phyloP scores from a whole-genome alignment of 2,797 vertebrate genomes.

The Liparis tanakae region DNA sequence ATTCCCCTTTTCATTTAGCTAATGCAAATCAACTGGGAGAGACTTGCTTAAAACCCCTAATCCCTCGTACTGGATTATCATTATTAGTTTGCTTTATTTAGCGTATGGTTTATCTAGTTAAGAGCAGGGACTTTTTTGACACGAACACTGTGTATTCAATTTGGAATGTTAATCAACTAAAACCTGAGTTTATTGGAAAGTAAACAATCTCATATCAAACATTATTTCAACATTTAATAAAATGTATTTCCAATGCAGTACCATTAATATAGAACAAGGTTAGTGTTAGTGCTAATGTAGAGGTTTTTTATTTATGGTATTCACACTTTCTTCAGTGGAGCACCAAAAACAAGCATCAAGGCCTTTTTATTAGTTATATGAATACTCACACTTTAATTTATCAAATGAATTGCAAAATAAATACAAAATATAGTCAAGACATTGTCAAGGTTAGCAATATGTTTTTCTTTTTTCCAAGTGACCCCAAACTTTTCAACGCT shows the following conservation, averaged over 20 bases:
- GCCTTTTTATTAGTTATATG: neutral
- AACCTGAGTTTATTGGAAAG: neutral
- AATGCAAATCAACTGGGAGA: neutral
- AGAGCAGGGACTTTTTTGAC: neutral
- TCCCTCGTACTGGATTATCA: neutral
- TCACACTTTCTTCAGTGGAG: neutral
- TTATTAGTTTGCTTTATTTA: conserved; percentile 5
- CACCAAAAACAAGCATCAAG: neutral
- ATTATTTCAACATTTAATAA: neutral
- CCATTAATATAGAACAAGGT: conserved; percentile 1
- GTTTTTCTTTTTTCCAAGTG: too few species aligned
- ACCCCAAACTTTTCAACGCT: too few species aligned
- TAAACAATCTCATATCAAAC: neutral
- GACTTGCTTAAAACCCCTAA: neutral
- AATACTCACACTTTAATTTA: too few species aligned
- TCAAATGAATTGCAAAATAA: too few species aligned
- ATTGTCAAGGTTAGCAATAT: too few species aligned
- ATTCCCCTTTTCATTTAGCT: conserved; percentile 1
- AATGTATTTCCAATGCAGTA: conserved; percentile 7
- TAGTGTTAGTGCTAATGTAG: too few species aligned
- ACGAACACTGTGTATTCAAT: neutral
- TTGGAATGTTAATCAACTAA: neutral
- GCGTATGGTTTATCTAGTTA: neutral
- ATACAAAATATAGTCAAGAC: too few species aligned
- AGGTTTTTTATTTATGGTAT: neutral